Percentiles rank a stretch among this genome's conserved stretches.
These are phyloP conservation scores for Spea hammondii DNA, from an alignment of 2,797 vertebrate species.

Conservation along the genomic window DNA sequence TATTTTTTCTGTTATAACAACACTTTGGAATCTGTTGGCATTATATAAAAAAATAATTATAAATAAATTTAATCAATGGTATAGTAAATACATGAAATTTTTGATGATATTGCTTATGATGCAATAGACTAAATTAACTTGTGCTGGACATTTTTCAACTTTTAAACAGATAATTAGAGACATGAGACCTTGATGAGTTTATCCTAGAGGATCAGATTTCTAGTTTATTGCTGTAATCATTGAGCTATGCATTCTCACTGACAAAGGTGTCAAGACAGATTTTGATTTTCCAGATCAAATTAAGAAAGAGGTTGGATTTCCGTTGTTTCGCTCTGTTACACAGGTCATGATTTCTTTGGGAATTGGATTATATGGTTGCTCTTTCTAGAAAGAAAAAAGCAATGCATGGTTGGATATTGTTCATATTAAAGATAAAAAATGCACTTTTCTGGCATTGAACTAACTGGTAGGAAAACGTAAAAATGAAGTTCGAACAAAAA, in stretches of 20 bases:
- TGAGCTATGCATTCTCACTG: not conserved
- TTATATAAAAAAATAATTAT: too few relatives aligned
- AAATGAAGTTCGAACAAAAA: constrained; percentile 9
- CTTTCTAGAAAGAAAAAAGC: not conserved
- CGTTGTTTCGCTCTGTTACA: constrained; percentile 7
- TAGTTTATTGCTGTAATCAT: not conserved
- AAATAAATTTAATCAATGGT: too few relatives aligned
- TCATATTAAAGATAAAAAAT: constrained; percentile 3
- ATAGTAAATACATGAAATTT: too few relatives aligned
- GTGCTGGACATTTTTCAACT: too few relatives aligned
- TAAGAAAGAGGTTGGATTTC: constrained; percentile 13
- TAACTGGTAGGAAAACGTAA: not conserved
- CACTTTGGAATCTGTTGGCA: too few relatives aligned
- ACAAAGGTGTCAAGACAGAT: constrained; percentile 27
- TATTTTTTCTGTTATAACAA: too few relatives aligned
- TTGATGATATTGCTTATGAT: too few relatives aligned
- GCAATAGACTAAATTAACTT: too few relatives aligned
- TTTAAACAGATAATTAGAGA: not conserved
- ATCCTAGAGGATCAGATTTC: not conserved
- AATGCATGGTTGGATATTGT: constrained; percentile 3
- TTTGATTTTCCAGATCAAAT: constrained; percentile 7
- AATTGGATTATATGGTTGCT: constrained; percentile 17
- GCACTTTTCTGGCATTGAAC: not conserved
- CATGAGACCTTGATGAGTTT: not conserved
- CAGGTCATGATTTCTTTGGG: constrained; percentile 4